These are phyloP conservation scores for Stenotaenia linearis DNA, from an alignment of 2,888 invertebrate species.

Conservation along the genomic window DNA sequence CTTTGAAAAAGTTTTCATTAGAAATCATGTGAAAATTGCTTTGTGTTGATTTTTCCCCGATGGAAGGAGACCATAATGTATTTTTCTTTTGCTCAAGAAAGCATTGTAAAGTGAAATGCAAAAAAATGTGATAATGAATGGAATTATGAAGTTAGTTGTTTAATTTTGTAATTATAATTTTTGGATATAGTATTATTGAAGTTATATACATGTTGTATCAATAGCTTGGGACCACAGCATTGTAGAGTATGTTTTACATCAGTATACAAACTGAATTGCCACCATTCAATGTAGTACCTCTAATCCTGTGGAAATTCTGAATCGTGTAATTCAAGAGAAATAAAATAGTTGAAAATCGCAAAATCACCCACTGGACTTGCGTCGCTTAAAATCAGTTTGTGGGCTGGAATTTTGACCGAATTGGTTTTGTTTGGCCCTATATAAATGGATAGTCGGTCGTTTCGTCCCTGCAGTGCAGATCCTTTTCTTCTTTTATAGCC, in stretches of 20 bases:
- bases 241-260: neutral
- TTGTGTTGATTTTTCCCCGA: neutral
- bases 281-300: neutral
- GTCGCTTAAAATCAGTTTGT: neutral
- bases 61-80: neutral
- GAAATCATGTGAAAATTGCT: neutral
- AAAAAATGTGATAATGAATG: neutral
- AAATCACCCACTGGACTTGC: neutral
- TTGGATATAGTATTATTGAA: neutral
- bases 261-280: neutral
- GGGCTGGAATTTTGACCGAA: neutral
- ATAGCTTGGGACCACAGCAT: neutral
- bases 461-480: neutral
- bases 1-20: neutral
- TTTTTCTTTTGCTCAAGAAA: neutral
- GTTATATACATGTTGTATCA: neutral
- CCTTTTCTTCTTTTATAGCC: neutral
- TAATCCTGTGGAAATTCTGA: neutral
- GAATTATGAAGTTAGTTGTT: neutral
- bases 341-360: neutral
- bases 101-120: neutral
- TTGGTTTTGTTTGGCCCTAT: neutral
- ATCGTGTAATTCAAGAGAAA: neutral
- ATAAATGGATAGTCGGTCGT: neutral
- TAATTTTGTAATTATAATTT: constrained; percentile 1